Evolutionary conservation across 1,140 invertebrate species (phyloP), one percentile per base, ranked within the genome.

Genomic region (Zaprionus ornatus): DNA sequence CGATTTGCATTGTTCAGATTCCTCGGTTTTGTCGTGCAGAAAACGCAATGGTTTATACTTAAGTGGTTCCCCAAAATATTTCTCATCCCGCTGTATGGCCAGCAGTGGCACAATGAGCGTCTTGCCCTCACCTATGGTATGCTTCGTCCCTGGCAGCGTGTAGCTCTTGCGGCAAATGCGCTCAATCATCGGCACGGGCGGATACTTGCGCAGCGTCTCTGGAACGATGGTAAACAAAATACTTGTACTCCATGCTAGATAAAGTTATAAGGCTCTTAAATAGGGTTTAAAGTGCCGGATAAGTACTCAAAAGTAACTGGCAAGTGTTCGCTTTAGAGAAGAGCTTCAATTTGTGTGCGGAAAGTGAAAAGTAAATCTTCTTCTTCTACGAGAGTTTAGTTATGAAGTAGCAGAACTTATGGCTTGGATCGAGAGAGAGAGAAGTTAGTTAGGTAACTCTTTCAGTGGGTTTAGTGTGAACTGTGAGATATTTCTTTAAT

Each of bases 11-110:
- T 59, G 55, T 19, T 75, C 23, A 57, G 61, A 32, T 45, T 57
- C 54, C 15, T 61, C 17, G 62, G 35, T 23, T 12, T 42, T 52
- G n/a, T 76, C 60, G 19, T 90, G 69, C 19, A 91, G 57, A 83
- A 96, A 96, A 55, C 94, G 82, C 19, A 94, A 92, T 4, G 94
- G 94, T 72, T 94, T 90, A 74, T 93, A 95, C 59, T 72, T 79
- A 35, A 92, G 64, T 3, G 94, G 94, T 60, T 96, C 93, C 13
- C 94, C 94, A 85, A 94, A 96, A 76, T 94, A 92, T 40, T 94
- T 90, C 9, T 94, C 93, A 90, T 96, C 94, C 19, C 93, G 90
- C 74, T 97, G 96, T 12, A 92, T 90, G 60, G 90, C 87, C 68
- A 90, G 60, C 1, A 91, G 42, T 0, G 92, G 91, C 29, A 92